Base-by-base conservation (phyloP, 1,140 invertebrate species). In the Odontomachus brunneus region DNA sequence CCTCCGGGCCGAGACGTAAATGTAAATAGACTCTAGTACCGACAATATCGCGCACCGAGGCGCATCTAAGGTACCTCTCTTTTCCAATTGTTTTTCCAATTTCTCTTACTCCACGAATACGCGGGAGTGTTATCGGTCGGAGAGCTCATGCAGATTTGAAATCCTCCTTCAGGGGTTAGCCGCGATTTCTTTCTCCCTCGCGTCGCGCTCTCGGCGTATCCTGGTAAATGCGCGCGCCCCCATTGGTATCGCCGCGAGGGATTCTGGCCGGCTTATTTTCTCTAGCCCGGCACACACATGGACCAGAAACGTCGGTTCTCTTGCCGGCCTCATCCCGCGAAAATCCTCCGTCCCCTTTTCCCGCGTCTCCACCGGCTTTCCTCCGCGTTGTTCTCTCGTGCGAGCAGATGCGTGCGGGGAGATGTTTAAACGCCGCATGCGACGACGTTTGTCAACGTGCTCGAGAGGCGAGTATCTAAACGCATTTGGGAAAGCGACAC, bases 1-100 rank as follows among this genome's bases (percentile, higher is more conserved):
- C 38, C 38, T 44, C 38, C 38, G 38, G 2, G 29, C 29, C 2
- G 19, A 76, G 11, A 53, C n/a, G 29, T 38, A n/a, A 33, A 38
- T 12, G n/a, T 19, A 74, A 49, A 74, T 60, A 63, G n/a, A 51
- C 7, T 0, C 19, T 9, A 17, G 29, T 53, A 38, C 19, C 44
- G 22, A 66, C 38, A 19, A 44, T 15, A 19, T 29, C 12, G 26
- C 11, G 19, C 74, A 55, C 29, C 5, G n/a, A 66, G 3, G 2
- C n/a, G 15, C 9, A 26, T 3, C 15, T 26, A 19, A 78, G 4
- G 22, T 67, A 59, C 48, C 65, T 49, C 24, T 71, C 66, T 24
- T 51, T 38, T 66, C 66, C 72, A 73, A 89, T 89, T 89, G 85
- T 89, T 89, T 78, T 82, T 84, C 44, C 75, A 83, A 89, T 89